These are phyloP conservation scores for Thelaira solivaga DNA, from an alignment of 2,888 invertebrate genomes.

Conservation along the genomic window DNA sequence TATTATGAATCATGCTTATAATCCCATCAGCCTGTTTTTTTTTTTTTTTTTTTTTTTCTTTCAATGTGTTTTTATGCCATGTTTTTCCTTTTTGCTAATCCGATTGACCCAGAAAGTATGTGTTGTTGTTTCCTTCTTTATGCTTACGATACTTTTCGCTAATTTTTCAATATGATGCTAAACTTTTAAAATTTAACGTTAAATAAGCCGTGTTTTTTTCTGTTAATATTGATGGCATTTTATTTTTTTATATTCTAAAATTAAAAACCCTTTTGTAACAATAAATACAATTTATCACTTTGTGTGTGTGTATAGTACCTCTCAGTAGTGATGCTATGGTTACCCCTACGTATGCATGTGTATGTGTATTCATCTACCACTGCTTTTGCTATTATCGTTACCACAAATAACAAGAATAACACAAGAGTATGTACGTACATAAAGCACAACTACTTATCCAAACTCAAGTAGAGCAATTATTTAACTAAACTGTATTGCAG, in stretches of 20 bases:
- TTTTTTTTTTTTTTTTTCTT: too few species aligned
- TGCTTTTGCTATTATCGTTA: not conserved
- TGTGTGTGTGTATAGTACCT: constrained; percentile 49
- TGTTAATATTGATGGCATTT: constrained; percentile 6
- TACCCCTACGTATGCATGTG: too few species aligned
- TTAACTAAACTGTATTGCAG: constrained; percentile 32
- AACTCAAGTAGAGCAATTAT: constrained; percentile 44
- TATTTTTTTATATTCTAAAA: constrained; percentile 9
- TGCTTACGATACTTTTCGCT: not conserved
- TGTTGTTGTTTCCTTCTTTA: constrained; percentile 9
- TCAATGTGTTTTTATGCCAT: not conserved
- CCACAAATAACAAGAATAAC: constrained; percentile 6
- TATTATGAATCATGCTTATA: constrained; percentile 7
- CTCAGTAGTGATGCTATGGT: not conserved
- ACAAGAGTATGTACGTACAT: not conserved
- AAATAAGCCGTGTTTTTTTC: not conserved
- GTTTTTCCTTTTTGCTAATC: constrained; percentile 32
- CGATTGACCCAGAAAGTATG: constrained; percentile 53
- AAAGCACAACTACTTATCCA: constrained; percentile 35
- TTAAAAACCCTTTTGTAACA: constrained; percentile 37
- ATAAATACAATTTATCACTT: constrained; percentile 47
- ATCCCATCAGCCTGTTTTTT: constrained; percentile 8
- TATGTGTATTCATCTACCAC: constrained; percentile 3
- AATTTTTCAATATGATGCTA: constrained; percentile 33
- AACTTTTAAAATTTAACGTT: constrained; percentile 31